Conservation (phyloP, 2,797 vertebrate genomes). For the Delichon dasypus region DNA sequence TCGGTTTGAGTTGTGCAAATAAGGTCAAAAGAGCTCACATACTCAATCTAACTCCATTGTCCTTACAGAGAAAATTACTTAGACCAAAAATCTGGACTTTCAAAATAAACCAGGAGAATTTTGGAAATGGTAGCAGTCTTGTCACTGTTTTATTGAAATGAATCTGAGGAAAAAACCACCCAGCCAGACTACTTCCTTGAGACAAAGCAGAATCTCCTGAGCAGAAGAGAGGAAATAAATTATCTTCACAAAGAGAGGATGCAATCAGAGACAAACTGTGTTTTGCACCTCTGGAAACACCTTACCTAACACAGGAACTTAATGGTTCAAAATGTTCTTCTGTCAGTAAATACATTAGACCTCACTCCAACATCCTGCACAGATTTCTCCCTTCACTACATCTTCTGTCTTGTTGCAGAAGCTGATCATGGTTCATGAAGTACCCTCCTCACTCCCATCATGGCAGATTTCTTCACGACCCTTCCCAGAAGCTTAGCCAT, state of each 20-base stretch:
- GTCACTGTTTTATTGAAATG: neutral
- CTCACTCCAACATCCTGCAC: neutral
- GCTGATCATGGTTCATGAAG: neutral
- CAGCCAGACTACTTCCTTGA: neutral
- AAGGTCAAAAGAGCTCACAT: neutral
- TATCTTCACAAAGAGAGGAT: neutral
- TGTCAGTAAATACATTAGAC: neutral
- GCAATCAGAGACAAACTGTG: neutral
- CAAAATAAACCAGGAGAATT: neutral
- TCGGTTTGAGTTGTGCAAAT: neutral
- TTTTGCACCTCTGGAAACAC: neutral
- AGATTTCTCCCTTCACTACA: neutral
- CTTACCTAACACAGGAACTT: neutral
- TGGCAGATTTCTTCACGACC: fast-evolving
- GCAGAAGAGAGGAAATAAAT: neutral
- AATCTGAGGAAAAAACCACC: neutral
- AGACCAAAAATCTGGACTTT: neutral
- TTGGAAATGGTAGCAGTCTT: neutral
- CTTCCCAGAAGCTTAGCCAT: neutral
- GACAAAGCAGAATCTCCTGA: neutral
- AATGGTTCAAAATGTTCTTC: neutral
- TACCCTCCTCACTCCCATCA: neutral
- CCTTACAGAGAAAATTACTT: neutral
- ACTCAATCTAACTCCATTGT: neutral
- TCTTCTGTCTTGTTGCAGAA: neutral